These are phyloP conservation scores for Tenthredo notha DNA, from an alignment of 2,888 invertebrate species.

Conservation along the genomic window DNA sequence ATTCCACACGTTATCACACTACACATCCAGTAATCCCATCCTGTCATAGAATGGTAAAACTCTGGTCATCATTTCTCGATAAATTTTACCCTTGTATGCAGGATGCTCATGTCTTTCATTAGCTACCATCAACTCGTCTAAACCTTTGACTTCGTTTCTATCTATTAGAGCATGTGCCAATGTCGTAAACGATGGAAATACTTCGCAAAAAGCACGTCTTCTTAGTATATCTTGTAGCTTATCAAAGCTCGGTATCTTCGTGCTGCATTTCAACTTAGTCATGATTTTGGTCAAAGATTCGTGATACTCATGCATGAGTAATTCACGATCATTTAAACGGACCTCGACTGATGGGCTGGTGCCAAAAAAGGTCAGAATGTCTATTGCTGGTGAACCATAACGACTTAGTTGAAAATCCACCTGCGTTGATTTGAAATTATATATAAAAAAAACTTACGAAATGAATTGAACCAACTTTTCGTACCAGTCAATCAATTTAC, in stretches of 20 bases:
- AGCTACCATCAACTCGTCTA: constrained; percentile 62
- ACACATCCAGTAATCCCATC: neutral
- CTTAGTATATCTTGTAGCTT: constrained; percentile 61
- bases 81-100: neutral
- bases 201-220: constrained; percentile 62
- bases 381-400: constrained; percentile 77
- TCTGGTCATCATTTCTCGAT: neutral
- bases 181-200: constrained; percentile 64
- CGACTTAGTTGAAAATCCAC: constrained; percentile 79
- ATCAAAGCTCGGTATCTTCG: constrained; percentile 65
- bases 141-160: constrained; percentile 62
- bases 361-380: constrained; percentile 78
- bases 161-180: constrained; percentile 68
- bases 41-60: neutral
- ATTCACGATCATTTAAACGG: constrained; percentile 58
- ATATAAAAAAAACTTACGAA: neutral
- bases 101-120: neutral
- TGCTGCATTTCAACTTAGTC: constrained; percentile 66
- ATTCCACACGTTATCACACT: neutral
- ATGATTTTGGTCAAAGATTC: constrained; percentile 62
- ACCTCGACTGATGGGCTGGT: constrained; percentile 72
- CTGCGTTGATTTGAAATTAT: constrained; percentile 69
- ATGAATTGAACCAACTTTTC: neutral
- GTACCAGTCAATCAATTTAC: constrained; percentile 37
- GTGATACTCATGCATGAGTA: constrained; percentile 67